phyloP scores from a whole-genome alignment of 2,797 vertebrate genomes.

The Fistularia tabacaria region DNA sequence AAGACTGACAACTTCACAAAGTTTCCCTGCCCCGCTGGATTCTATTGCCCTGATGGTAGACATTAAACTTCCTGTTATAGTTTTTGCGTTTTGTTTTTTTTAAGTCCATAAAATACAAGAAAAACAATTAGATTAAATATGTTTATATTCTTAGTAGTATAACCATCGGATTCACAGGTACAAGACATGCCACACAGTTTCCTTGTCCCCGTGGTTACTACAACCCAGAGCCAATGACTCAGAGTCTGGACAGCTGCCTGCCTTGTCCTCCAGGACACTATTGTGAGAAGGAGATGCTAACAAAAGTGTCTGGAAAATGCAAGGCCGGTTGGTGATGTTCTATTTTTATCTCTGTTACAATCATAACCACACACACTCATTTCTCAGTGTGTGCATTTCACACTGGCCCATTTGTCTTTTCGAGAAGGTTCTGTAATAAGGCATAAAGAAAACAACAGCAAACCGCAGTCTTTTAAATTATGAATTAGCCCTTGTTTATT shows the following conservation, averaged over 20 bases:
- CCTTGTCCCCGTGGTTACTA: conserved; percentile 95
- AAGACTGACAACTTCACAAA: conserved; percentile 75
- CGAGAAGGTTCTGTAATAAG: no score
- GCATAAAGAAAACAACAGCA: no score
- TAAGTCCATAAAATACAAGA: neutral
- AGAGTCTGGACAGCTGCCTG: conserved; percentile 92
- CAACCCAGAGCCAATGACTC: conserved; percentile 89
- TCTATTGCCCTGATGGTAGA: conserved; percentile 89
- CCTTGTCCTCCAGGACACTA: conserved; percentile 90
- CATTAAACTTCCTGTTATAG: neutral
- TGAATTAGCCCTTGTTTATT: no score
- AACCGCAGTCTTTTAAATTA: no score
- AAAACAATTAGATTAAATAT: no score
- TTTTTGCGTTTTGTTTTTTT: neutral
- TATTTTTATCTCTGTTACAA: conserved; percentile 31
- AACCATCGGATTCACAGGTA: conserved; percentile 70
- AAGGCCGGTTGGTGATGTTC: conserved; percentile 80
- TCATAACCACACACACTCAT: conserved; percentile 10
- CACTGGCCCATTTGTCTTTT: conserved; percentile 15
- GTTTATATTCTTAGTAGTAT: neutral
- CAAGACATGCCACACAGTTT: conserved; percentile 83
- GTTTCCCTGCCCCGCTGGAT: conserved; percentile 85
- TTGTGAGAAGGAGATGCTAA: conserved; percentile 87
- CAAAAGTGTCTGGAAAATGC: conserved; percentile 83
- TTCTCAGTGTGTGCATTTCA: conserved; percentile 26